A percentile compares a stretch with the other conserved stretches of the same genome.
Conservation (phyloP, 2,888 invertebrate genomes). For the Orthonevra nobilis region DNA sequence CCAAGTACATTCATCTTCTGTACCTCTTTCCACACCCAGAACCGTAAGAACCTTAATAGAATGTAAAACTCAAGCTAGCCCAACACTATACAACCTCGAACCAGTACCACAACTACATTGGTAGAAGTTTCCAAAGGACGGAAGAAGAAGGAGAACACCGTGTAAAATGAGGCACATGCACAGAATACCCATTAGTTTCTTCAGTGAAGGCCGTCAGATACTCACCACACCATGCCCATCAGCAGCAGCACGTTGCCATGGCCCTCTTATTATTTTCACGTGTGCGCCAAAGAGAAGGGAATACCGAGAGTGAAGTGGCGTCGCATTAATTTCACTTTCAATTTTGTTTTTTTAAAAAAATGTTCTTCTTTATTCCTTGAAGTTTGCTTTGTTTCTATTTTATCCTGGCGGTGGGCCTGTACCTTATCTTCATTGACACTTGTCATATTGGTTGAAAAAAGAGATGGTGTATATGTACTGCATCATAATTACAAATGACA, state of each 20-base stretch:
- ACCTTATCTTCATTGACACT: too few relatives aligned
- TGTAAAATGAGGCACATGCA: background rate
- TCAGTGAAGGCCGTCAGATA: slow-evolving; percentile 50
- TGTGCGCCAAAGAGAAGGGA: too few relatives aligned
- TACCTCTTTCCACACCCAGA: slow-evolving; percentile 52
- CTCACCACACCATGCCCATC: slow-evolving; percentile 22
- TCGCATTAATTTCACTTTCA: slow-evolving; percentile 65
- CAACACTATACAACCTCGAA: background rate
- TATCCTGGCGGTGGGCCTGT: too few relatives aligned
- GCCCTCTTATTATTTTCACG: too few relatives aligned
- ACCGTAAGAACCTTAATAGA: slow-evolving; percentile 65
- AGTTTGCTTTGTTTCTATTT: too few relatives aligned
- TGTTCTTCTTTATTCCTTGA: slow-evolving; percentile 27
- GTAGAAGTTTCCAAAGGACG: slow-evolving; percentile 2
- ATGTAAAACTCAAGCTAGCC: slow-evolving; percentile 20
- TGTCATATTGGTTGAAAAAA: too few relatives aligned
- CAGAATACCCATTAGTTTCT: slow-evolving; percentile 45
- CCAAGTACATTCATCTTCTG: slow-evolving; percentile 28
- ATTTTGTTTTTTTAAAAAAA: slow-evolving; percentile 57
- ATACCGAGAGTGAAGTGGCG: slow-evolving; percentile 28
- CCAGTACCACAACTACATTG: too few relatives aligned
- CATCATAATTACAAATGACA: too few relatives aligned
- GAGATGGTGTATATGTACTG: too few relatives aligned
- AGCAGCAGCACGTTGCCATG: slow-evolving; percentile 1
- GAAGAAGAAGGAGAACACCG: background rate